A percentile compares a stretch with the other conserved stretches of the same genome.
These are phyloP conservation scores for Epirrita christyi DNA, from an alignment of 2,888 invertebrate species.

Conservation along the genomic window DNA sequence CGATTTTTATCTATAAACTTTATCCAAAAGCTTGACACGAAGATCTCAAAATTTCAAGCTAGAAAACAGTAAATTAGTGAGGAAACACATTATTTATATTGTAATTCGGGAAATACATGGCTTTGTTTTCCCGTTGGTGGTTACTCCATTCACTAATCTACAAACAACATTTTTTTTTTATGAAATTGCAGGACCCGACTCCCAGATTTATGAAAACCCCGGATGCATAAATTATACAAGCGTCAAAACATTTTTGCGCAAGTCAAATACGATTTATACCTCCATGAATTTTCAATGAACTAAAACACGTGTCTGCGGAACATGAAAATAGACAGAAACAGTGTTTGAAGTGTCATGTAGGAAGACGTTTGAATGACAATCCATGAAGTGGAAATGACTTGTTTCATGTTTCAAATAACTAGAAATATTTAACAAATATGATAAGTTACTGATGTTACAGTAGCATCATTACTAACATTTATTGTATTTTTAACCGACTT, in stretches of 20 bases:
- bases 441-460: not conserved
- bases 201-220: conserved; percentile 17
- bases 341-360: conserved; percentile 34
- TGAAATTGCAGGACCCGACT: not conserved
- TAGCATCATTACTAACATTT: not conserved
- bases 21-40: too few relatives aligned
- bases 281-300: conserved; percentile 20
- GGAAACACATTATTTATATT: too few relatives aligned
- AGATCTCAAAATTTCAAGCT: too few relatives aligned
- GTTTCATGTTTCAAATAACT: not conserved
- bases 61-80: too few relatives aligned
- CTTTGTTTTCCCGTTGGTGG: too few relatives aligned
- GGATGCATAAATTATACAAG: conserved; percentile 24
- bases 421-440: not conserved
- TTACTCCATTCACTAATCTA: too few relatives aligned
- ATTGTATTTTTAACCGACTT: not conserved
- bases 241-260: conserved; percentile 28
- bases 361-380: conserved; percentile 36
- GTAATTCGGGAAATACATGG: too few relatives aligned
- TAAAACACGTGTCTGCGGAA: conserved; percentile 17
- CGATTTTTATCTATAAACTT: too few relatives aligned
- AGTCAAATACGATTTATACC: conserved; percentile 18
- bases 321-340: conserved; percentile 15
- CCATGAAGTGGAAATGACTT: conserved; percentile 11
- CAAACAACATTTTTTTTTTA: too few relatives aligned